Conservation (phyloP, 1,140 invertebrate species). For the Globodera rostochiensis region DNA sequence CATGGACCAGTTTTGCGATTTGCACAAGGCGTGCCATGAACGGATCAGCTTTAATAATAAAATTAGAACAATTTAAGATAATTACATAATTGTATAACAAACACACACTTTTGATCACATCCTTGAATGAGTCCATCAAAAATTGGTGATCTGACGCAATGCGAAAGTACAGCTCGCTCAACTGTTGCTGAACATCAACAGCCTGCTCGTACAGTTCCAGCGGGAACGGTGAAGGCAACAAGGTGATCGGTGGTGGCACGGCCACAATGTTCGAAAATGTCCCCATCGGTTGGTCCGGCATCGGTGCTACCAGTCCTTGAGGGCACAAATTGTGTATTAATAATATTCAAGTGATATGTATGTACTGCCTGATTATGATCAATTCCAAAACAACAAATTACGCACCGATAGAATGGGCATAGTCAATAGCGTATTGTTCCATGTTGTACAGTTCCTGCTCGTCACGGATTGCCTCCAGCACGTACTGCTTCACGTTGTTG, state of each 20-base stretch:
- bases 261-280: background rate
- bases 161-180: slow-evolving; percentile 41
- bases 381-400: too few relatives aligned
- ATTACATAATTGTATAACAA: too few relatives aligned
- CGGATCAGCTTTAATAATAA: background rate
- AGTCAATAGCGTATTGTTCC: background rate
- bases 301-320: slow-evolving; percentile 3
- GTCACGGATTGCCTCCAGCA: background rate
- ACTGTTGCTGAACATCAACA: slow-evolving; percentile 48
- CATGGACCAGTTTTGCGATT: slow-evolving; percentile 50
- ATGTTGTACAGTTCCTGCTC: background rate
- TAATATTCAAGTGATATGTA: too few relatives aligned
- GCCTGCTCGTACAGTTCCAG: slow-evolving; percentile 56
- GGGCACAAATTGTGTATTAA: background rate
- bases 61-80: background rate
- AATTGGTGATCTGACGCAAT: slow-evolving; percentile 58
- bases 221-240: slow-evolving; percentile 61
- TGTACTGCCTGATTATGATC: too few relatives aligned
- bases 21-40: slow-evolving; percentile 40
- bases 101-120: slow-evolving; percentile 59
- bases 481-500: background rate
- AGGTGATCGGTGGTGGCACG: slow-evolving; percentile 48
- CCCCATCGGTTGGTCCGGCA: background rate
- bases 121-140: slow-evolving; percentile 52
- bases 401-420: background rate